Evolutionary conservation across 2,797 vertebrate species (phyloP).

Genomic region (Darevskia mixta): DNA sequence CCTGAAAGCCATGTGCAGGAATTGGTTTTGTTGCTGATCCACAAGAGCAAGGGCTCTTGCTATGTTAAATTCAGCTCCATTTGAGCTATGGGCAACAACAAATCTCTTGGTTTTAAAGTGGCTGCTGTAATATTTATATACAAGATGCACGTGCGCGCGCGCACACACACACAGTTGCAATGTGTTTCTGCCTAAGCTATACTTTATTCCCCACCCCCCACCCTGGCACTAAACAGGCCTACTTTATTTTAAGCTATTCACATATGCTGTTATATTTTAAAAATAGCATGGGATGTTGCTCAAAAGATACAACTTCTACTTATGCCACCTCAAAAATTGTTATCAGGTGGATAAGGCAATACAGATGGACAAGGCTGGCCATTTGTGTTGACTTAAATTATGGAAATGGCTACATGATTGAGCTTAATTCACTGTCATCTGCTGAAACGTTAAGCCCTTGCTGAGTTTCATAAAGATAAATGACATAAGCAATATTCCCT

Average conservation of each 20-base stretch:
- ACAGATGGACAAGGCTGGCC: background rate
- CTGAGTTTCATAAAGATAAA: background rate
- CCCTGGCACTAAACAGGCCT: background rate
- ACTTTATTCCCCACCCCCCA: background rate
- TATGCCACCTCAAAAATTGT: background rate
- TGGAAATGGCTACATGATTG: background rate
- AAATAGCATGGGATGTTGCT: background rate
- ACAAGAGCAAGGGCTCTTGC: background rate
- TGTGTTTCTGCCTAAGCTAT: background rate
- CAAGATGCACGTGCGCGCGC: background rate
- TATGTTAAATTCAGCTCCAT: background rate
- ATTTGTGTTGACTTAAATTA: background rate
- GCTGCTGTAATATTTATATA: background rate
- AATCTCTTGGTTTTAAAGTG: background rate
- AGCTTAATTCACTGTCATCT: background rate
- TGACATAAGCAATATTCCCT: background rate
- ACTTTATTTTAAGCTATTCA: background rate
- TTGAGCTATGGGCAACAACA: background rate
- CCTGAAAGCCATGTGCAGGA: too few species aligned
- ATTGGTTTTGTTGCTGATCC: background rate
- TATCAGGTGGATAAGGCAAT: background rate
- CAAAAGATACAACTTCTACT: background rate
- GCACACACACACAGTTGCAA: background rate
- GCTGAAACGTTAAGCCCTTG: constrained; percentile 1
- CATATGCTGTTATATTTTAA: background rate